Base-by-base conservation (phyloP, 2,888 invertebrate genomes). In the Euphydryas editha region DNA sequence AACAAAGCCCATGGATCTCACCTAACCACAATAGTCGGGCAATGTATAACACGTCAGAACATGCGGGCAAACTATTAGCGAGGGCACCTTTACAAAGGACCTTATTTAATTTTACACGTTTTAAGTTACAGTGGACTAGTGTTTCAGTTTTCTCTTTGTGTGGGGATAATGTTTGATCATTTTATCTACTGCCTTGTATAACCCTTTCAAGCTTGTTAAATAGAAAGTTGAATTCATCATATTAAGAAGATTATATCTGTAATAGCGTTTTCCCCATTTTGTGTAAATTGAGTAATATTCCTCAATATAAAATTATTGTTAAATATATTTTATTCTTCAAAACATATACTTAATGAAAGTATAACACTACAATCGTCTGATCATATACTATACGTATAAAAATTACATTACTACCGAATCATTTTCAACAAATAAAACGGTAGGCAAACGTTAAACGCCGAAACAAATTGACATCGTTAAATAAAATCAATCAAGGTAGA, bases 101-200 rank as follows among this genome's bases (percentile, higher is more conserved):
- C 82, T 85, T 89, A 88, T 89, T 88, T 89, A 86, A 88, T 88
- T 90, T 87, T 72, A 70, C 71, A 81, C 80, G 83, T 80, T 85
- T 85, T 82, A 84, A 80, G 82, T 82, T 78, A 78, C 81, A 81
- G 79, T 82, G n/a, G 51, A 51, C 51, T 51, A 81, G 81, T 56
- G 65, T 67, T 81, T 81, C 74, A 80, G 77, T 78, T 78, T 73
- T 70, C 75, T 73, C 74, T 77, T 76, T 76, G 72, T 70, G 51
- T 51, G 15, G 30, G n/a, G 36, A 20, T 63, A 58, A 44, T 46
- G 44, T 57, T 47, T 15, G 18, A 47, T 49, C 21, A 20, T 17
- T 36, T 36, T 54, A 54, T 36, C 54, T 36, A 18, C 54, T 7
- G 54, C 30, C 30, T 30, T 30, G 30, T 11, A n/a, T n/a, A 51